A percentile compares a stretch with the other conserved stretches of the same genome.
Evolutionary conservation across 2,888 invertebrate genomes (phyloP).

Genomic region (Drosophila mettleri): DNA sequence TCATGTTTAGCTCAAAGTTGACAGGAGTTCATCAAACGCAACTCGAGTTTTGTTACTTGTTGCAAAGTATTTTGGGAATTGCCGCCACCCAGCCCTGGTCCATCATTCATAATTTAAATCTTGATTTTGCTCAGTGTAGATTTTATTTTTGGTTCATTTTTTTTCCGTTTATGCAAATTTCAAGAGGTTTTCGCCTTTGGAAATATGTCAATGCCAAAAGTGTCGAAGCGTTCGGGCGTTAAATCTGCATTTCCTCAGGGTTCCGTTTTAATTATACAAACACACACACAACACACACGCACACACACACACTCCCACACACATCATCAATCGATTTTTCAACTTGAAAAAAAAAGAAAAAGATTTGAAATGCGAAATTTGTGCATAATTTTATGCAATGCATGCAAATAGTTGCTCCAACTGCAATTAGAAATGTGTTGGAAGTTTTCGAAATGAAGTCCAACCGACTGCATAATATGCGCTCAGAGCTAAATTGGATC

Average conservation of each 20-base stretch:
- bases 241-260: slow-evolving; percentile 66
- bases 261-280: slow-evolving; percentile 55
- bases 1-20: slow-evolving; percentile 1
- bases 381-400: slow-evolving; percentile 44
- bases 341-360: neutral
- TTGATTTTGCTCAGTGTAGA: slow-evolving; percentile 19
- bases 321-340: slow-evolving; percentile 24
- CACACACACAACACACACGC: slow-evolving; percentile 6
- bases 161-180: slow-evolving; percentile 54
- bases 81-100: neutral
- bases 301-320: slow-evolving; percentile 4
- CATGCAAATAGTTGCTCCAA: slow-evolving; percentile 27
- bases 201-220: slow-evolving; percentile 66
- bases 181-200: slow-evolving; percentile 47
- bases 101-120: neutral
- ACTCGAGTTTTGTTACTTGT: neutral
- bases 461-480: neutral
- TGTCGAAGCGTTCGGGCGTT: slow-evolving; percentile 54
- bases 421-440: slow-evolving; percentile 29
- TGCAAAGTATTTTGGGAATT: slow-evolving; percentile 5
- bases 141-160: neutral
- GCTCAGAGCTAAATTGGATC: neutral
- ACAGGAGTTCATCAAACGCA: neutral
- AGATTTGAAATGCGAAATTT: neutral
- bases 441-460: neutral